A percentile compares a stretch with the other conserved stretches of the same genome.
Evolutionary conservation across 2,888 invertebrate genomes (phyloP).

Genomic region (Argyresthia albistria): DNA sequence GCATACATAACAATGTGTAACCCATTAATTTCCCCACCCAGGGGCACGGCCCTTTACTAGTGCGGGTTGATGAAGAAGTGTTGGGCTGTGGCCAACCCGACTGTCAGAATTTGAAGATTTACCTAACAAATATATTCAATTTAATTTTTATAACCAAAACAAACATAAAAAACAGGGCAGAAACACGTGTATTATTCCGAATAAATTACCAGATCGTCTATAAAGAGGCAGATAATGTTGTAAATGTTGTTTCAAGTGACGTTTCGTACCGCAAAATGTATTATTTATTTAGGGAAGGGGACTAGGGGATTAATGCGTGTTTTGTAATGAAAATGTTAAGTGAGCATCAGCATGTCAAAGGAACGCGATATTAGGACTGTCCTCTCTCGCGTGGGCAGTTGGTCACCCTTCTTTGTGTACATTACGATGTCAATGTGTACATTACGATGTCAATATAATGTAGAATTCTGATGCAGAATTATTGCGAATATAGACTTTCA

Average conservation of each 20-base stretch:
- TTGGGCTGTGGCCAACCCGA: too few species aligned
- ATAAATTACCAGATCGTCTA: constrained; percentile 44
- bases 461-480: too few species aligned
- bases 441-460: too few species aligned
- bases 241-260: constrained; percentile 33
- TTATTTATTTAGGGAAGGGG: constrained; percentile 27
- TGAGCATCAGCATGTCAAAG: constrained; percentile 53
- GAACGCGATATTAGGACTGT: constrained; percentile 20
- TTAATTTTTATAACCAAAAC: too few species aligned
- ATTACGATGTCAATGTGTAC: background rate
- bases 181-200: constrained; percentile 19
- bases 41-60: too few species aligned
- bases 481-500: too few species aligned
- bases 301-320: constrained; percentile 22
- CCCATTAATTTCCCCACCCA: too few species aligned
- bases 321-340: constrained; percentile 30
- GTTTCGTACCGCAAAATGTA: constrained; percentile 26
- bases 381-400: constrained; percentile 18
- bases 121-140: too few species aligned
- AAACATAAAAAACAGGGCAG: background rate
- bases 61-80: too few species aligned
- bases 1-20: too few species aligned
- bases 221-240: constrained; percentile 53
- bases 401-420: constrained; percentile 20
- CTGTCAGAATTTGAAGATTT: too few species aligned